Percentiles rank a stretch among this genome's conserved stretches.
Evolutionary conservation across 1,140 invertebrate species (phyloP).

Genomic region (Drosophila asahinai): DNA sequence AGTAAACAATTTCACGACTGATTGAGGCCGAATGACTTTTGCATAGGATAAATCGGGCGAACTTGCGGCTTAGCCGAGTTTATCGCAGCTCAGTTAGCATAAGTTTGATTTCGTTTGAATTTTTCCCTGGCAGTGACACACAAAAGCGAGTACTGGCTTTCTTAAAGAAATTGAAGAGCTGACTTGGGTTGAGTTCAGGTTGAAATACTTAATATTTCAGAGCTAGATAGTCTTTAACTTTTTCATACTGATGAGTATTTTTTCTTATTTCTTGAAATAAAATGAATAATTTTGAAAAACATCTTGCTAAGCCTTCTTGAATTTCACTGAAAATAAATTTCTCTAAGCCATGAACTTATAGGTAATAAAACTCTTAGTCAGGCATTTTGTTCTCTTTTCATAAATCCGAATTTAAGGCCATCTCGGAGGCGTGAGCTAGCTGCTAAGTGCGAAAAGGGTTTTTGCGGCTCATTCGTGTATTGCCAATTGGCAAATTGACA

Average conservation of each 20-base stretch:
- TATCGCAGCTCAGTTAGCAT: constrained; percentile 40
- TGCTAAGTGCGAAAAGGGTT: constrained; percentile 21
- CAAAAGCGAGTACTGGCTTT: not conserved
- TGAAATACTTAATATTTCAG: no score
- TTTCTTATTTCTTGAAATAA: not conserved
- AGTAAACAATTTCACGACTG: constrained; percentile 74
- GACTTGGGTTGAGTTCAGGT: not conserved
- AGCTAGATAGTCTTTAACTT: no score
- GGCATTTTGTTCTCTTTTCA: not conserved
- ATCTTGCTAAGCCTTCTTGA: no score
- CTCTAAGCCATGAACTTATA: no score
- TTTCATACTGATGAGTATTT: not conserved
- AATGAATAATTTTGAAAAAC: no score
- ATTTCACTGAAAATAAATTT: no score
- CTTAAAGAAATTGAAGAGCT: not conserved
- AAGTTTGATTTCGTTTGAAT: constrained; percentile 20
- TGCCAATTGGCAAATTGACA: constrained; percentile 34
- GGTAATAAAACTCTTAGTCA: not conserved
- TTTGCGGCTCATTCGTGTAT: constrained; percentile 9
- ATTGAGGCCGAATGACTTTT: constrained; percentile 66
- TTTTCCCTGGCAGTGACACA: constrained; percentile 1
- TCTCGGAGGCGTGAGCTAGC: not conserved
- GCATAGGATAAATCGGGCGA: constrained; percentile 52
- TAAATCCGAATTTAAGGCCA: not conserved
- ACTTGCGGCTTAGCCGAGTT: constrained; percentile 26